Evolutionary conservation across 2,113 vertebrate species (phyloP).

Genomic region (Gnathonemus longibarbis): DNA sequence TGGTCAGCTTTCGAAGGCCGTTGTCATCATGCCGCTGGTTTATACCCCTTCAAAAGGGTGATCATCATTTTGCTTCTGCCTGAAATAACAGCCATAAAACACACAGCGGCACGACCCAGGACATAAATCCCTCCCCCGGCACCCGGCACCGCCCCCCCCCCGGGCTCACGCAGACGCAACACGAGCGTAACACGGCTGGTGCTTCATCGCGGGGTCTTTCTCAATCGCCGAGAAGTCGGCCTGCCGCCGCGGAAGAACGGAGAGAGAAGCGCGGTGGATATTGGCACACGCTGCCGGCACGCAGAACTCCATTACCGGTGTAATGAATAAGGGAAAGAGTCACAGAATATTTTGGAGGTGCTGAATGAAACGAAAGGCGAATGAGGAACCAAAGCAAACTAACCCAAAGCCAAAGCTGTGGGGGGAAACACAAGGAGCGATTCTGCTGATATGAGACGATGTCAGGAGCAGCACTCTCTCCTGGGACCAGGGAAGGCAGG

Average conservation of each 20-base stretch:
- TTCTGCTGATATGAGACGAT: slow-evolving; percentile 49
- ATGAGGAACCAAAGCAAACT: slow-evolving; percentile 48
- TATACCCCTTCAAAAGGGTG: neutral
- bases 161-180: neutral
- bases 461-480: slow-evolving; percentile 39
- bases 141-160: neutral
- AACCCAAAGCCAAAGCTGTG: slow-evolving; percentile 29
- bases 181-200: neutral
- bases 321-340: slow-evolving; percentile 45
- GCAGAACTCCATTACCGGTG: slow-evolving; percentile 50
- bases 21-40: neutral
- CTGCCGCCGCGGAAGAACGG: neutral
- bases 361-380: slow-evolving; percentile 47
- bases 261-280: neutral
- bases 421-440: slow-evolving; percentile 37
- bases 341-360: slow-evolving; percentile 37
- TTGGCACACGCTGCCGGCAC: neutral
- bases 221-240: neutral
- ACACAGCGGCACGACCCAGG: neutral
- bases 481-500: slow-evolving; percentile 35
- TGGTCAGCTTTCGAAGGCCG: too few relatives aligned
- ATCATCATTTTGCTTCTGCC: neutral
- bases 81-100: slow-evolving; percentile 7
- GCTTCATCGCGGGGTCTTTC: neutral
- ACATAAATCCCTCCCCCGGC: neutral